phyloP scores from a whole-genome alignment of 1,140 invertebrate genomes.

The Camponotus vicinus region DNA sequence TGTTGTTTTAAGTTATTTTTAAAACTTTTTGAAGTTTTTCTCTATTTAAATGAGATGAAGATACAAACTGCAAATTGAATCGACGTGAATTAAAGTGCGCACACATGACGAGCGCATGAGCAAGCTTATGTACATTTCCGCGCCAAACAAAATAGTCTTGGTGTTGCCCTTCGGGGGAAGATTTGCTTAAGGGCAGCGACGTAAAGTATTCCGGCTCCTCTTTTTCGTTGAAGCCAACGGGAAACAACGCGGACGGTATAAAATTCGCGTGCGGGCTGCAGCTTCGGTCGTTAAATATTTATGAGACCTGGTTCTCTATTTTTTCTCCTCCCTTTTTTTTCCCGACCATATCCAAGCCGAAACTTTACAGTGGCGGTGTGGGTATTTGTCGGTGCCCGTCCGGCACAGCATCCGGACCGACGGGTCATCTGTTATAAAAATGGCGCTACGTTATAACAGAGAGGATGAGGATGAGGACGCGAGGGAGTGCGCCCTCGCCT shows the following conservation, averaged over 20 bases:
- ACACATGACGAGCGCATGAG: slow-evolving; percentile 8
- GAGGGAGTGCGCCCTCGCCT: slow-evolving; percentile 60
- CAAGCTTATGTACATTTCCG: slow-evolving; percentile 36
- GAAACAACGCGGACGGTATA: slow-evolving; percentile 59
- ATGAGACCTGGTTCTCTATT: slow-evolving; percentile 59
- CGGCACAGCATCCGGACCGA: slow-evolving; percentile 67
- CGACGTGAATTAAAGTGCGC: neutral
- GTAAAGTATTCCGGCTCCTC: slow-evolving; percentile 49
- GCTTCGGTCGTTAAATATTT: slow-evolving; percentile 68
- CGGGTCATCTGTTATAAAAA: slow-evolving; percentile 75
- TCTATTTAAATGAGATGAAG: neutral
- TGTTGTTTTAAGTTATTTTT: neutral
- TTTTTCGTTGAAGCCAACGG: slow-evolving; percentile 53
- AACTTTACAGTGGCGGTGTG: slow-evolving; percentile 62
- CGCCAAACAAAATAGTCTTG: slow-evolving; percentile 14
- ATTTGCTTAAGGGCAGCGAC: slow-evolving; percentile 56
- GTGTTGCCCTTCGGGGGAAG: neutral
- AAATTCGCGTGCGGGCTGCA: slow-evolving; percentile 63
- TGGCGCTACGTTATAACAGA: slow-evolving; percentile 69
- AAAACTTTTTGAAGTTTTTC: too few species aligned
- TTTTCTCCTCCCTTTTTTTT: slow-evolving; percentile 13
- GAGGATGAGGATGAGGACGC: slow-evolving; percentile 57
- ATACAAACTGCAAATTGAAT: neutral
- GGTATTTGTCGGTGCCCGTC: slow-evolving; percentile 72
- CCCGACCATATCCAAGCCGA: slow-evolving; percentile 44